Evolutionary conservation across 2,113 vertebrate species (phyloP).

Genomic region (Oryzias curvinotus): DNA sequence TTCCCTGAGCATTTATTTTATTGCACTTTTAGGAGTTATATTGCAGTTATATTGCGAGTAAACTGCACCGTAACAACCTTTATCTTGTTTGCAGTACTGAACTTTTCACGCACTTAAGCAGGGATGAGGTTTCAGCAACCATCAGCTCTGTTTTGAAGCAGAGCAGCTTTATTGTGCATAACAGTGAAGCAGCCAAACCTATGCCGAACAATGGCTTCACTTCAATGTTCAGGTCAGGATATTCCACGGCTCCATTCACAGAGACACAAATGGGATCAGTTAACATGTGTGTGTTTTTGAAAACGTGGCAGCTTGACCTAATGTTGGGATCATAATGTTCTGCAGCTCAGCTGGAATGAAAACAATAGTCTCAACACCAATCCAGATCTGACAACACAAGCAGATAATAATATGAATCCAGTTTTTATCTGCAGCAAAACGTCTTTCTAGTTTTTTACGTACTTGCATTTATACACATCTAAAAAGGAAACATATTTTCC

Average conservation of each 20-base stretch:
- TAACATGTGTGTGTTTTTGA: conserved; percentile 16
- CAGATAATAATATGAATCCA: not conserved
- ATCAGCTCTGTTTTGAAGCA: too few species aligned
- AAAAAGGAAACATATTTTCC: too few species aligned
- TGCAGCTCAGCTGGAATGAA: conserved; percentile 19
- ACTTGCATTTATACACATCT: too few species aligned
- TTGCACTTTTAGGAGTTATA: too few species aligned
- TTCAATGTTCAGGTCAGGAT: too few species aligned
- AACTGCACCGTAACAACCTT: too few species aligned
- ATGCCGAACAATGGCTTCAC: conserved; percentile 3
- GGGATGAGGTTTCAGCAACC: too few species aligned
- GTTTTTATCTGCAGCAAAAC: not conserved
- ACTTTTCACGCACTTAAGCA: too few species aligned
- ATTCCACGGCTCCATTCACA: not conserved
- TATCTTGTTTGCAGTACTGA: too few species aligned
- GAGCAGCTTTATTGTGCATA: not conserved
- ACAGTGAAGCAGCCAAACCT: not conserved
- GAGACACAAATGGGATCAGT: conserved; percentile 13
- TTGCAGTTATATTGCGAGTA: too few species aligned
- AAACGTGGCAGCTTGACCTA: not conserved
- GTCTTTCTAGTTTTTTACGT: too few species aligned
- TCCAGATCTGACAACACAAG: not conserved
- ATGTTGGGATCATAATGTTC: conserved; percentile 19
- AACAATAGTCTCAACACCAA: conserved; percentile 8
- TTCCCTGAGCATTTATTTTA: too few species aligned